Evolutionary conservation across 2,888 invertebrate genomes (phyloP), one percentile per base, ranked within the genome.

Genomic region (Philopedon plagiatum): DNA sequence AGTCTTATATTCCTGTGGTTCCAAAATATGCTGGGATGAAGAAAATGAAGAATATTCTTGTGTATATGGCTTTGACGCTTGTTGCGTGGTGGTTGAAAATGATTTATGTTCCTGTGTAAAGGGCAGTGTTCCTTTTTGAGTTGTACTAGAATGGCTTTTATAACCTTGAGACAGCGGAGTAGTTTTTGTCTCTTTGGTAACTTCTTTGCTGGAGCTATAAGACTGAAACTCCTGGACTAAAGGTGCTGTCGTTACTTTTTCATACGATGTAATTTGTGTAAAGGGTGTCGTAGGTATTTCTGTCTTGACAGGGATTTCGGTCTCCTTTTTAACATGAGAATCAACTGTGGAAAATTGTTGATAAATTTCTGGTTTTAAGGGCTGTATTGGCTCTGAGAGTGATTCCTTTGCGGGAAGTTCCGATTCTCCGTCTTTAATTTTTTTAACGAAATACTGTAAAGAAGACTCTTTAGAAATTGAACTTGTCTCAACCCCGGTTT

Each of bases 391-490:
- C 49, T 72, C 72, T 7, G 39, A 11, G n/a, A 81, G 81, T 75
- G 78, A 80, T 9, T 79, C 78, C 18, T 77, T 73, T 75, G 87
- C 87, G 34, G 84, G 85, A n/a, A 82, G 80, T 26, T 84, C 80
- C 11, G 83, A 81, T 39, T 87, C 88, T 34, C 80, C 82, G 74
- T 87, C 87, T 77, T 88, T 88, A 44, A 91, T 89, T 82, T 91
- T 89, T 13, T 88, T 89, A 71, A 91, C 90, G 78, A 92, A 92
- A 81, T 89, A 92, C 78, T 90, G 90, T 54, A 91, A 85, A 0
- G 92, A 91, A 63, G 90, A 89, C 75, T 90, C 88, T 77, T 89
- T 91, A 5, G 90, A 88, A 73, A 91, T 90, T 5, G 89, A 89
- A 37, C 87, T 86, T 0, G 88, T 88, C 81, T 91, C 89, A 68